Percentiles rank a stretch among this genome's conserved stretches.
These are phyloP conservation scores for Carcinoscorpius rotundicauda DNA, from an alignment of 1,140 invertebrate species.

Conservation along the genomic window DNA sequence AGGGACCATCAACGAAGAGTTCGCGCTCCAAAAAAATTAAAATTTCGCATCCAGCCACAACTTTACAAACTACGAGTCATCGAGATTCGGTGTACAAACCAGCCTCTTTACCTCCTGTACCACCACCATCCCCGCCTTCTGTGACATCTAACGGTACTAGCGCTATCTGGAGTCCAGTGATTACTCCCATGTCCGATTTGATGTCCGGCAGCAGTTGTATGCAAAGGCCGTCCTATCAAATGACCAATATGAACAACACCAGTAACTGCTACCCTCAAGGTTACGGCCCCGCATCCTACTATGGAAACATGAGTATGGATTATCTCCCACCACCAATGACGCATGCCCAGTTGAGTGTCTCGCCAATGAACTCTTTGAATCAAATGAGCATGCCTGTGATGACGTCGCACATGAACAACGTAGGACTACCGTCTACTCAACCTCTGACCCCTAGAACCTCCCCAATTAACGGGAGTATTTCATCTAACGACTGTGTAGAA, in stretches of 20 bases:
- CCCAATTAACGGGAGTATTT: slow-evolving; percentile 20
- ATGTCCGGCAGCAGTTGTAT: slow-evolving; percentile 35
- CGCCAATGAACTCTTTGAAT: slow-evolving; percentile 20
- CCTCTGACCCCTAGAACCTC: slow-evolving; percentile 18
- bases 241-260: slow-evolving; percentile 22
- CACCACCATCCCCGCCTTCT: slow-evolving; percentile 25
- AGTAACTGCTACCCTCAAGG: slow-evolving; percentile 27
- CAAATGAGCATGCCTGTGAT: slow-evolving; percentile 29
- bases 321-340: slow-evolving; percentile 27
- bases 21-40: slow-evolving; percentile 26
- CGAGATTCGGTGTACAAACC: slow-evolving; percentile 29
- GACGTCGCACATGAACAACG: slow-evolving; percentile 31
- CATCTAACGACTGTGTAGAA: slow-evolving; percentile 21
- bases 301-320: slow-evolving; percentile 36
- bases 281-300: slow-evolving; percentile 34
- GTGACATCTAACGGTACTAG: slow-evolving; percentile 23
- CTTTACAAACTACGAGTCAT: slow-evolving; percentile 13
- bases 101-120: slow-evolving; percentile 23
- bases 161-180: slow-evolving; percentile 36
- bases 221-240: slow-evolving; percentile 30
- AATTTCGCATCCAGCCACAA: slow-evolving; percentile 26
- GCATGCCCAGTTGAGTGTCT: slow-evolving; percentile 12
- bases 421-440: slow-evolving; percentile 20
- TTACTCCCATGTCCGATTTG: slow-evolving; percentile 31
- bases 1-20: slow-evolving; percentile 23